Evolutionary conservation across 2,797 vertebrate genomes (phyloP).

Genomic region (Scleropages formosus): DNA sequence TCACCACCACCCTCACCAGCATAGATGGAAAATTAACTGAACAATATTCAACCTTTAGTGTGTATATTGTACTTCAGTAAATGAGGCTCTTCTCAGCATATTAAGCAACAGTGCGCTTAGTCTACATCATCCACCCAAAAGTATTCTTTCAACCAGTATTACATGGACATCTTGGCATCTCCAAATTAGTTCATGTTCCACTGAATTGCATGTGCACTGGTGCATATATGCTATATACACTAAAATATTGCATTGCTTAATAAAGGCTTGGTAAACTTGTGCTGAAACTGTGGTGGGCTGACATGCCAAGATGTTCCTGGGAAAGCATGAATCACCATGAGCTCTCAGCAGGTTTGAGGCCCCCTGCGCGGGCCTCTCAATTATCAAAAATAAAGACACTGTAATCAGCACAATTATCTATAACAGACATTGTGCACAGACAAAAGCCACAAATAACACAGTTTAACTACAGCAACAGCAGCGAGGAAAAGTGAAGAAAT

Average conservation of each 20-base stretch:
- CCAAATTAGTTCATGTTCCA: too few species aligned
- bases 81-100: too few species aligned
- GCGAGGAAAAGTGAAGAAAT: background rate
- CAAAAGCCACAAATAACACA: constrained; percentile 16
- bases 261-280: background rate
- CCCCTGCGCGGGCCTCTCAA: background rate
- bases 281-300: constrained; percentile 5
- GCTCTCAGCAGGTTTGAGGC: constrained; percentile 13
- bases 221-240: too few species aligned
- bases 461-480: background rate
- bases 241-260: background rate
- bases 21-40: too few species aligned
- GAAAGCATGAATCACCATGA: constrained; percentile 10
- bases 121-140: too few species aligned
- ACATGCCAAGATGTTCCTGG: background rate
- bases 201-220: too few species aligned
- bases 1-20: too few species aligned
- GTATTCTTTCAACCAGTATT: too few species aligned
- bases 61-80: too few species aligned
- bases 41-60: too few species aligned
- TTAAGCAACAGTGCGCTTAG: too few species aligned
- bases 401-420: constrained; percentile 28
- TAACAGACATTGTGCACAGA: constrained; percentile 17
- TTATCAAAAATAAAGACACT: constrained; percentile 26
- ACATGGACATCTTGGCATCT: too few species aligned